Conservation (phyloP, 1,140 invertebrate genomes). For the Paracyclopina nana region DNA sequence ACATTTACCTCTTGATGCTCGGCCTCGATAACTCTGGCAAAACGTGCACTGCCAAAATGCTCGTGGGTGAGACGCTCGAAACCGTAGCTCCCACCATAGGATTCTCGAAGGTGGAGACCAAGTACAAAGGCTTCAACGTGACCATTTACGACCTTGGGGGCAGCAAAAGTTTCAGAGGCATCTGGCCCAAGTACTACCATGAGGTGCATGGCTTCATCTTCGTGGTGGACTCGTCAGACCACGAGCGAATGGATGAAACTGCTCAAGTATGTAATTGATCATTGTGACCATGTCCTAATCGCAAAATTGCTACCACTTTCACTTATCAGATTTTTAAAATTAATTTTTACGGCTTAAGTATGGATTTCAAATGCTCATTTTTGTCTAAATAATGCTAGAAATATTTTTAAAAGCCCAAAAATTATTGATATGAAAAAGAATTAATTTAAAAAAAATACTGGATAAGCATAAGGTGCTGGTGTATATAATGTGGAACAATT, state of each 20-base stretch:
- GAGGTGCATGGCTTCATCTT: constrained; percentile 17
- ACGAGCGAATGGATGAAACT: background rate
- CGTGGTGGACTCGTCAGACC: constrained; percentile 12
- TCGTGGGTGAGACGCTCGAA: constrained; percentile 11
- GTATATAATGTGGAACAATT: too few relatives aligned
- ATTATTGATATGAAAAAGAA: too few relatives aligned
- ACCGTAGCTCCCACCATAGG: constrained; percentile 9
- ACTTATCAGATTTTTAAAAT: too few relatives aligned
- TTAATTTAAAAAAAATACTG: too few relatives aligned
- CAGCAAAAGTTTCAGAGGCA: constrained; percentile 13
- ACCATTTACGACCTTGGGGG: constrained; percentile 16
- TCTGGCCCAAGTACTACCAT: constrained; percentile 16
- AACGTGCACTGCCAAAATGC: constrained; percentile 13
- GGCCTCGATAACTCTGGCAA: constrained; percentile 14
- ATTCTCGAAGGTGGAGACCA: constrained; percentile 2
- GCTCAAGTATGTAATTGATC: background rate
- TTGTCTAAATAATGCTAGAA: too few relatives aligned
- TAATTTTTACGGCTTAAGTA: too few relatives aligned
- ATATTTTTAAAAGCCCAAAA: too few relatives aligned
- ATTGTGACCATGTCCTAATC: background rate
- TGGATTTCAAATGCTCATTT: too few relatives aligned
- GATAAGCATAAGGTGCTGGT: too few relatives aligned
- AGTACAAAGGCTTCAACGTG: constrained; percentile 8
- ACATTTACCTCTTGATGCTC: constrained; percentile 3
- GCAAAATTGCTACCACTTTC: background rate